Evolutionary conservation across 2,113 vertebrate genomes (phyloP).

Genomic region (Eubucco bourcierii): DNA sequence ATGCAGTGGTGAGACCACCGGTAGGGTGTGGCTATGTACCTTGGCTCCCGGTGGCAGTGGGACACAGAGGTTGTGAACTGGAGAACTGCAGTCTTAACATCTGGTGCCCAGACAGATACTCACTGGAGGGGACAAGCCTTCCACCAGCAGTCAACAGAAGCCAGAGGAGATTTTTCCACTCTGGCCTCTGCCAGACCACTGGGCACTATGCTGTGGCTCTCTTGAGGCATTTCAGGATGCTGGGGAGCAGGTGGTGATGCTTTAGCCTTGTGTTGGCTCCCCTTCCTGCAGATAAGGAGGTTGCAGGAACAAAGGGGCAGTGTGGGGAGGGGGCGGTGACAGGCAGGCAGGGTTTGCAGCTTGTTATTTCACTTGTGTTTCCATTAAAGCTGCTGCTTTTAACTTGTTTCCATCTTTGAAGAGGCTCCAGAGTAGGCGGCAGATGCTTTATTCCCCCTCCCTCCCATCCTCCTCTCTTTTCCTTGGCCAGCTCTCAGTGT

Average conservation of each 20-base stretch:
- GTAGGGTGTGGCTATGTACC: not conserved
- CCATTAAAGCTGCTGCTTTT: conserved; percentile 52
- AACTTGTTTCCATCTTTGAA: conserved; percentile 57
- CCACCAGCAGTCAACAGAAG: not conserved
- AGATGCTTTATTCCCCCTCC: conserved; percentile 47
- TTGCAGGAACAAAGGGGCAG: conserved; percentile 49
- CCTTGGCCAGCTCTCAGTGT: conserved; percentile 25
- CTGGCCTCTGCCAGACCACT: not conserved
- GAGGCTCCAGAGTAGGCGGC: conserved; percentile 38
- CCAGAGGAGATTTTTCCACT: accelerated
- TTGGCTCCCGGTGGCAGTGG: not conserved
- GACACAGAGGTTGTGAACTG: not conserved
- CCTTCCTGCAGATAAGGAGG: not conserved
- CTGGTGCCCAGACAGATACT: not conserved
- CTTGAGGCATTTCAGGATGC: accelerated
- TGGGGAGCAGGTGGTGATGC: not conserved
- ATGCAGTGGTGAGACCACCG: accelerated
- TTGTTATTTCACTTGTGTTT: conserved; percentile 60
- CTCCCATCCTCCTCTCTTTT: conserved; percentile 6
- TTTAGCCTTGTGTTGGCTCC: not conserved
- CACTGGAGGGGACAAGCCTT: not conserved
- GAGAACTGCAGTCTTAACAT: not conserved
- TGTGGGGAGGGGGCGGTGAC: not conserved
- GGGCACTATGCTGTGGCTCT: not conserved
- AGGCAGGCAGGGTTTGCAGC: conserved; percentile 8